Evolutionary conservation across 2,888 invertebrate species (phyloP), one percentile per base, ranked within the genome.

Genomic region (Drosophila bunnanda): DNA sequence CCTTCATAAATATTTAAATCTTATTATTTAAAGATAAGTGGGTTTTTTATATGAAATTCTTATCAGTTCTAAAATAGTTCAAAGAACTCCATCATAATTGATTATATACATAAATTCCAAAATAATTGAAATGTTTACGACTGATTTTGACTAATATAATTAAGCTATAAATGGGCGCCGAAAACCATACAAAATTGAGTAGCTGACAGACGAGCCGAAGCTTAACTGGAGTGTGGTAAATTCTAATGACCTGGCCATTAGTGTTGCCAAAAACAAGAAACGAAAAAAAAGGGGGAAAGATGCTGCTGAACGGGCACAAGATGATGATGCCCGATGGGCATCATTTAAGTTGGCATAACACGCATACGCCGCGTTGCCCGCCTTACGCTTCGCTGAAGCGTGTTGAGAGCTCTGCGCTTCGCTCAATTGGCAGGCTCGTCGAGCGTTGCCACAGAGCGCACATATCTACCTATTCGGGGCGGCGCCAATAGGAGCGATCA

Each of bases 321-420:
- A 41, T 59, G 39, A 41, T 59, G 41, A 43, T 34, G 39, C 66
- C 55, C 52, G 75, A 65, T 64, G 68, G 62, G 80, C 75, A 67
- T 69, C 79, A 82, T 88, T 88, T 79, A 55, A 57, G 66, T 73
- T 82, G 53, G 84, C 84, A 88, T 59, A 89, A 78, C 69, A 73
- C 78, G 78, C 85, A 89, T 89, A 84, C 89, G 89, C 75, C 64
- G 84, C 77, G 79, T 81, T 79, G 74, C 68, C 58, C 69, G 68
- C 64, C 73, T 77, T 70, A 83, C 72, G 89, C 84, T 79, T 79
- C 89, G 82, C 39, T 89, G 85, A 84, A 87, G 85, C 85, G 88
- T 87, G 89, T 85, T 85, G 88, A 85, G 85, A 71, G 85, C 77
- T 73, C 69, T 56, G 69, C 71, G 85, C 74, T 75, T 58, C 82